phyloP scores from a whole-genome alignment of 1,140 invertebrate species.

The Drosophila pachea region DNA sequence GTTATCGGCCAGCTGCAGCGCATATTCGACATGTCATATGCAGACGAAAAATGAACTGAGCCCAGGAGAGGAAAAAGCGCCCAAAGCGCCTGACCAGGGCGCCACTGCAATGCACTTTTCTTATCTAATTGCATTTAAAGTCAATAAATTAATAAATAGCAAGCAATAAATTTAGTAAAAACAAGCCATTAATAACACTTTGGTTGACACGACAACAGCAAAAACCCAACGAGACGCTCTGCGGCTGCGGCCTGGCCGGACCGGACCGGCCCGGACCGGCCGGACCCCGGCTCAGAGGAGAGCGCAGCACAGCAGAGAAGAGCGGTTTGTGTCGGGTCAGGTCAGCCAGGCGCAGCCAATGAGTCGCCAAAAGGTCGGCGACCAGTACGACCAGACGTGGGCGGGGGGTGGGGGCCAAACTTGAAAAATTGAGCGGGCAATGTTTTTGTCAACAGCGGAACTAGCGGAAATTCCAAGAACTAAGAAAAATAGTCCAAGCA shows the following conservation, averaged over 20 bases:
- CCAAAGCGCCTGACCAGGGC: conserved; percentile 23
- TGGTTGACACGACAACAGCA: conserved; percentile 62
- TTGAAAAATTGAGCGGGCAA: conserved; percentile 71
- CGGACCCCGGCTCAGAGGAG: too few species aligned
- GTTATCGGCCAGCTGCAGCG: conserved; percentile 57
- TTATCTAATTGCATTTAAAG: conserved; percentile 76
- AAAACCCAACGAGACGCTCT: conserved; percentile 30
- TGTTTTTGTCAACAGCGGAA: conserved; percentile 71
- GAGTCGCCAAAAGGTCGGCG: conserved; percentile 48
- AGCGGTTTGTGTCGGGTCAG: conserved; percentile 47
- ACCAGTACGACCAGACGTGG: not conserved
- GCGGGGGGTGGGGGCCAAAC: conserved; percentile 32
- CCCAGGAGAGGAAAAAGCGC: conserved; percentile 8
- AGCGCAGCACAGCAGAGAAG: conserved; percentile 19
- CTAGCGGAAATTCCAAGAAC: conserved; percentile 62
- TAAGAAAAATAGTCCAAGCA: conserved; percentile 60
- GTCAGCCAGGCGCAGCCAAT: conserved; percentile 43
- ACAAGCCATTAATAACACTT: conserved; percentile 77
- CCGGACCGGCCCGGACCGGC: conserved; percentile 1
- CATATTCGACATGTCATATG: conserved; percentile 56
- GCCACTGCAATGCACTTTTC: conserved; percentile 67
- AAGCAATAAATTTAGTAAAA: conserved; percentile 77
- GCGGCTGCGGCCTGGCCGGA: conserved; percentile 30
- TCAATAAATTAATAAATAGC: conserved; percentile 76
- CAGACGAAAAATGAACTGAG: conserved; percentile 58